Conservation (phyloP, 2,113 vertebrate species). For the Bungarus multicinctus region DNA sequence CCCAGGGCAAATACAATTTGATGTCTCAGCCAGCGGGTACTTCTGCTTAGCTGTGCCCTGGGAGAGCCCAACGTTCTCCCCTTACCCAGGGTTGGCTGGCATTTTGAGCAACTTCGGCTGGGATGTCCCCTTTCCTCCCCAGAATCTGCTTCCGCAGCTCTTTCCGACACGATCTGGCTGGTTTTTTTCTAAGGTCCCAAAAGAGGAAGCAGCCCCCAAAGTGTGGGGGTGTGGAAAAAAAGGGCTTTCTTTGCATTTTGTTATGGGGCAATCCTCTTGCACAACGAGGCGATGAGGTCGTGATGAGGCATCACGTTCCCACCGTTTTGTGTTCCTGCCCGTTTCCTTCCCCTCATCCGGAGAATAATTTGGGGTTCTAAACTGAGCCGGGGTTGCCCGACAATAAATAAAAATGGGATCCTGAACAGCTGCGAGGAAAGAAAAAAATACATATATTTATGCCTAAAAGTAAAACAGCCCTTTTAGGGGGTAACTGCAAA, state of each 20-base stretch:
- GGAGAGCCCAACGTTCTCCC: rapidly evolving
- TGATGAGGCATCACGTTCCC: background rate
- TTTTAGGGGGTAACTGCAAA: background rate
- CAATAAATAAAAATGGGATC: background rate
- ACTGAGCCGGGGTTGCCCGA: rapidly evolving
- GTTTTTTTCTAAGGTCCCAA: background rate
- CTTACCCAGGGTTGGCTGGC: rapidly evolving
- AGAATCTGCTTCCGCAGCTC: no score
- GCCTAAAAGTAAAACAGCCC: background rate
- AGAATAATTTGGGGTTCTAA: background rate
- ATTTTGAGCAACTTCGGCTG: background rate
- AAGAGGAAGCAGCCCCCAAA: background rate
- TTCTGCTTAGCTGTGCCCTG: background rate
- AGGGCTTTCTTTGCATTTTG: background rate
- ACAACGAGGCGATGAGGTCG: rapidly evolving
- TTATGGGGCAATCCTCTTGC: background rate
- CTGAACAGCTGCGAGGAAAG: background rate
- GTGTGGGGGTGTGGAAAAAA: rapidly evolving
- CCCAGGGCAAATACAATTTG: no score
- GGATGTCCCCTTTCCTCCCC: background rate
- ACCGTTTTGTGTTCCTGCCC: rapidly evolving
- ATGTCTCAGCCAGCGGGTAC: background rate
- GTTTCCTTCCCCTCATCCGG: background rate
- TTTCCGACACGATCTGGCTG: background rate
- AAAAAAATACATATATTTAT: background rate